Conservation (phyloP, 1,140 invertebrate species). For the Cydia fagiglandana region DNA sequence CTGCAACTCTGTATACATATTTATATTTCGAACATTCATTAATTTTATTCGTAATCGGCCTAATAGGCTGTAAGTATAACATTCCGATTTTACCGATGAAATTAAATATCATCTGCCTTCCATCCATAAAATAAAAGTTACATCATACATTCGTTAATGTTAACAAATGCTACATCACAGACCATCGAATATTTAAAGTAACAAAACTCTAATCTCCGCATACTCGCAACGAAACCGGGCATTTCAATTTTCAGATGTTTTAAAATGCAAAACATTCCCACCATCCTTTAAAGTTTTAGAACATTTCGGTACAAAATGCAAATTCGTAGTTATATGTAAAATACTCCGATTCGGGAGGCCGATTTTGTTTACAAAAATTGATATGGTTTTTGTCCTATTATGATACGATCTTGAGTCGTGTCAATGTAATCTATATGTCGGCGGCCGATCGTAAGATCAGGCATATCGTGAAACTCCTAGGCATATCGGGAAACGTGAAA, state of each 20-base stretch:
- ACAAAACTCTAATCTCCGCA: not conserved
- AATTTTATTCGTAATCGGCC: no score
- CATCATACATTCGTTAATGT: not conserved
- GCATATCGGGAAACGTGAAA: no score
- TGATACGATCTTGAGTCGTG: no score
- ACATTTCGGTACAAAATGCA: slow-evolving; percentile 1
- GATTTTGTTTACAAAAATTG: no score
- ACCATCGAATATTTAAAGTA: not conserved
- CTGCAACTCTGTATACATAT: no score
- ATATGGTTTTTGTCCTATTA: no score
- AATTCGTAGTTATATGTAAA: slow-evolving; percentile 16
- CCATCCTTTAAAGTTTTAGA: slow-evolving; percentile 3
- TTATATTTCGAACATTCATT: no score
- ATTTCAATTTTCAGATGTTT: slow-evolving; percentile 12
- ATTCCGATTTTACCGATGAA: no score
- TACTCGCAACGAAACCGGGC: not conserved
- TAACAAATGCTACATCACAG: not conserved
- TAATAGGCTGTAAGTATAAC: no score
- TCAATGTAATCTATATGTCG: no score
- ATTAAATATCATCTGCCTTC: not conserved
- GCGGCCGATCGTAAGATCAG: no score
- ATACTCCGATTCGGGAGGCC: not conserved
- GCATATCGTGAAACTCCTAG: no score
- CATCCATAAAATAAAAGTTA: not conserved
- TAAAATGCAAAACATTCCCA: slow-evolving; percentile 1